Conservation (phyloP, 2,888 invertebrate genomes). For the Julus scanicus region DNA sequence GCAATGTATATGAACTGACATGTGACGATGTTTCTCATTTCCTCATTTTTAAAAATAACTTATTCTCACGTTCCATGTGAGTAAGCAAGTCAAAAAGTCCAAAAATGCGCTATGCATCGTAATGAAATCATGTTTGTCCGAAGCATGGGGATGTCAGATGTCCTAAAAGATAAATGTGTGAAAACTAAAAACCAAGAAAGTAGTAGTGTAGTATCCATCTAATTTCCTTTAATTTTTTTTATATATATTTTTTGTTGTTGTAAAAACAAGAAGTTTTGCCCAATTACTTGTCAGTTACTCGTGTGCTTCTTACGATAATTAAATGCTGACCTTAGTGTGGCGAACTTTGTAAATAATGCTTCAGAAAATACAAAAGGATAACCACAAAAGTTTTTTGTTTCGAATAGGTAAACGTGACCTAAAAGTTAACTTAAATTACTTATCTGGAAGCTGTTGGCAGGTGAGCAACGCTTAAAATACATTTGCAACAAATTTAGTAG, state of each 20-base stretch:
- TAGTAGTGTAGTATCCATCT: not conserved
- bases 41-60: not conserved
- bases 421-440: slow-evolving; percentile 5
- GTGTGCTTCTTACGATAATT: not conserved
- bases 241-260: slow-evolving; percentile 9
- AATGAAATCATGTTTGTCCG: not conserved
- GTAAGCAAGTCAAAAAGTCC: slow-evolving; percentile 12
- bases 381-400: slow-evolving; percentile 10
- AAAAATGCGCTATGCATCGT: not conserved
- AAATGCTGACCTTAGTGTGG: slow-evolving; percentile 26
- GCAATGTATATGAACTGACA: not conserved
- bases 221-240: not conserved
- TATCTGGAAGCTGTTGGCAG: not conserved
- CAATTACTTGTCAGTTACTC: slow-evolving; percentile 5
- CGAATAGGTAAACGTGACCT: slow-evolving; percentile 13
- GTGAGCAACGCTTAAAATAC: not conserved
- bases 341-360: slow-evolving; percentile 27
- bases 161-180: not conserved
- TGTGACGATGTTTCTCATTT: not conserved
- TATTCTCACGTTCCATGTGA: slow-evolving; percentile 9
- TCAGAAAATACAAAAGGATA: not conserved
- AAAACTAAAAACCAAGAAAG: slow-evolving; percentile 14
- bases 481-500: not conserved
- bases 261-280: not conserved
- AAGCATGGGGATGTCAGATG: not conserved